Evolutionary conservation across 1,140 invertebrate genomes (phyloP).

Genomic region (Lanistes nyassanus): DNA sequence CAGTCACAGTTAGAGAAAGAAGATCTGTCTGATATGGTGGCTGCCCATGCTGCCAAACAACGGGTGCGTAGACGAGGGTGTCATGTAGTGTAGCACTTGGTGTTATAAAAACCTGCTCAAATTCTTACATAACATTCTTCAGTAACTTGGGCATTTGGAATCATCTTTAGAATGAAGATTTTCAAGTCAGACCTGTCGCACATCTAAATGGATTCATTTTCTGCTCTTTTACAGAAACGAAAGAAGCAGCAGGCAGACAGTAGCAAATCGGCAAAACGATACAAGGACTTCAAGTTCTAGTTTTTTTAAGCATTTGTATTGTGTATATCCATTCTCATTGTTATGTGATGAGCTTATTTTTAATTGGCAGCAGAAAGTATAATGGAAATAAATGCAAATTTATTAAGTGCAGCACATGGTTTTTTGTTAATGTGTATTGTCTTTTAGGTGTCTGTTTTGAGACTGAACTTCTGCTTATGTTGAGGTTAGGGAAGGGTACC

Average conservation of each 20-base stretch:
- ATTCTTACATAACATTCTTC: background rate
- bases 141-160: background rate
- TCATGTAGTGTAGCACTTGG: too few species aligned
- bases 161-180: background rate
- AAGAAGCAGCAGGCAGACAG: constrained; percentile 89
- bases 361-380: background rate
- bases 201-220: background rate
- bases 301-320: too few species aligned
- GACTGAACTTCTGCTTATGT: too few species aligned
- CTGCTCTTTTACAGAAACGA: constrained; percentile 78
- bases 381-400: background rate
- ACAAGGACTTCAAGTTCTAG: constrained; percentile 98
- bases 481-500: too few species aligned
- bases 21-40: constrained; percentile 98
- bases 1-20: constrained; percentile 89
- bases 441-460: background rate
- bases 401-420: background rate
- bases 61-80: constrained; percentile 41
- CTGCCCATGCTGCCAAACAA: constrained; percentile 95
- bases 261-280: constrained; percentile 91
- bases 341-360: too few species aligned
- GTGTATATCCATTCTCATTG: too few species aligned
- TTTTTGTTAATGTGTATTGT: constrained; percentile 9
- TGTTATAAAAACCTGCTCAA: background rate
- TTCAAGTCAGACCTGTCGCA: background rate